Percentiles rank a stretch among this genome's conserved stretches.
These are phyloP conservation scores for Plagodis pulveraria DNA, from an alignment of 2,888 invertebrate species.

Conservation along the genomic window DNA sequence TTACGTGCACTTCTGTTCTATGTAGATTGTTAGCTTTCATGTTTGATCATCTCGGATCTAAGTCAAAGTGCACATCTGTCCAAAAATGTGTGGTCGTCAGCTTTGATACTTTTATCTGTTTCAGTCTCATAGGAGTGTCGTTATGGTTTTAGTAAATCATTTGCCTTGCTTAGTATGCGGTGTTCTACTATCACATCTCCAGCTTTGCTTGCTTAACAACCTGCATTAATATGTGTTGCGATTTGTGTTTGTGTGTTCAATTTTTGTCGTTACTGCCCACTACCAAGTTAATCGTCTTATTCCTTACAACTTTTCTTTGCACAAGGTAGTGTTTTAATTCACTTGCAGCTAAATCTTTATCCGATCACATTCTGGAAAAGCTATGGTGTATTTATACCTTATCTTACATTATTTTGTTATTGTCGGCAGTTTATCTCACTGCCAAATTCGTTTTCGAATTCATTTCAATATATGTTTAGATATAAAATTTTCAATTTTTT, in stretches of 20 bases:
- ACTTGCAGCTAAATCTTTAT: conserved; percentile 7
- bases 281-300: conserved; percentile 30
- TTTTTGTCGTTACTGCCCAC: conserved; percentile 40
- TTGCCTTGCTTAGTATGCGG: conserved; percentile 33
- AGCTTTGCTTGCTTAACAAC: conserved; percentile 56
- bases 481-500: not conserved
- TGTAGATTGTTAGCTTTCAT: conserved; percentile 1
- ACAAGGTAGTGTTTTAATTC: conserved; percentile 16
- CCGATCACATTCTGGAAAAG: conserved; percentile 20
- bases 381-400: conserved; percentile 15
- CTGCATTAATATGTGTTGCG: conserved; percentile 71
- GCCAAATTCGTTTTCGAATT: not conserved
- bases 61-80: not conserved
- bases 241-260: conserved; percentile 83
- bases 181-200: conserved; percentile 43
- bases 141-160: conserved; percentile 26
- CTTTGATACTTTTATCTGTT: not conserved
- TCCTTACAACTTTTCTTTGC: conserved; percentile 26
- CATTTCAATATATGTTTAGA: conserved; percentile 1
- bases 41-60: not conserved
- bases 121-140: conserved; percentile 2
- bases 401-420: too few relatives aligned
- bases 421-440: too few relatives aligned
- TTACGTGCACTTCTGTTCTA: conserved; percentile 13
- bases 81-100: not conserved